Evolutionary conservation across 2,113 vertebrate genomes (phyloP).

Genomic region (Trogon melanurus): DNA sequence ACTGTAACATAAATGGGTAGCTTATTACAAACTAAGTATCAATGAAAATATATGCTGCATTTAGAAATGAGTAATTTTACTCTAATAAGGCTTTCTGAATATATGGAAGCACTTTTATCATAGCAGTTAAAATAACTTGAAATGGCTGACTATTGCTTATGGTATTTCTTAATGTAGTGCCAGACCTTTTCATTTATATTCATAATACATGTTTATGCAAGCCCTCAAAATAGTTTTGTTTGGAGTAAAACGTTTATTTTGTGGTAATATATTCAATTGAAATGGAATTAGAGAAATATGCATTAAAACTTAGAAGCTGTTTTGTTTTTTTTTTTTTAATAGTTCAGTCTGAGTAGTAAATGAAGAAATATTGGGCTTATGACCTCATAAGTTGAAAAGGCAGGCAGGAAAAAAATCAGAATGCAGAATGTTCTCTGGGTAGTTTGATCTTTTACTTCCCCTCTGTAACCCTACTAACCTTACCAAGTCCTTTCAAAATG

Average conservation of each 20-base stretch:
- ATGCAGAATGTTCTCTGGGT: neutral
- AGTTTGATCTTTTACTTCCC: neutral
- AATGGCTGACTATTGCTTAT: neutral
- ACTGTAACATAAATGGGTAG: neutral
- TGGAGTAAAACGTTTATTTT: neutral
- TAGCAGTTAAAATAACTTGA: neutral
- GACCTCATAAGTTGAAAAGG: neutral
- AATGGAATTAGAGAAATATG: neutral
- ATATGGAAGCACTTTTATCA: neutral
- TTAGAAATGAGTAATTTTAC: neutral
- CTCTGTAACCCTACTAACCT: neutral
- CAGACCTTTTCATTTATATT: constrained; percentile 1
- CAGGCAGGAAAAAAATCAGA: neutral
- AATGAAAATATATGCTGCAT: neutral
- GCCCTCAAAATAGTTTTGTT: neutral
- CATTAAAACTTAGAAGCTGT: neutral
- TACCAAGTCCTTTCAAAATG: neutral
- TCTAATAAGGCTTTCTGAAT: neutral
- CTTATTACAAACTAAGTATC: neutral
- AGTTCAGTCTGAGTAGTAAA: neutral
- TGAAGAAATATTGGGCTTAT: neutral
- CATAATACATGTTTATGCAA: neutral
- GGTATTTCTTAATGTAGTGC: neutral
- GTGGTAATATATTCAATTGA: neutral
- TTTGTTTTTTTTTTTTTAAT: neutral